Evolutionary conservation across 2,113 vertebrate genomes (phyloP).

Genomic region (Motacilla alba): DNA sequence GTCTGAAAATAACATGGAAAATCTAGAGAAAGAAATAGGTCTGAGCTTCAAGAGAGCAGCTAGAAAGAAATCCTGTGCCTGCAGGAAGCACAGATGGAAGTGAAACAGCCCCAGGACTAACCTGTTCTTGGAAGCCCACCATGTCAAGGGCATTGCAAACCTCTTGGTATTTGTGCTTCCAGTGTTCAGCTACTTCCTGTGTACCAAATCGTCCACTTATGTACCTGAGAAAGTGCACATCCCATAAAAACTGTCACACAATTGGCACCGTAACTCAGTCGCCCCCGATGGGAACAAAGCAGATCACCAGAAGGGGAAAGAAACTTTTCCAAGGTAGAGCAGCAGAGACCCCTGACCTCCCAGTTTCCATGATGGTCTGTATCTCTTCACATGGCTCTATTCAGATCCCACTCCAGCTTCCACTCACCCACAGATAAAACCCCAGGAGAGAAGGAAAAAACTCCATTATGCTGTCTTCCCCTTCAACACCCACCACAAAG

Average conservation of each 20-base stretch:
- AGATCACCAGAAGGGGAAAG: background rate
- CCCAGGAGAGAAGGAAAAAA: background rate
- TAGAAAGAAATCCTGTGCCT: background rate
- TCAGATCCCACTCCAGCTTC: background rate
- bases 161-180: conserved; percentile 71
- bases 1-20: background rate
- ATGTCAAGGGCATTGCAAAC: conserved; percentile 80
- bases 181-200: conserved; percentile 45
- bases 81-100: background rate
- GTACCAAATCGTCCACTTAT: conserved; percentile 62
- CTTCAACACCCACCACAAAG: background rate
- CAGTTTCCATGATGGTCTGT: background rate
- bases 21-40: background rate
- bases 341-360: background rate
- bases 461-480: background rate
- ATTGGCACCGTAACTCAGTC: background rate
- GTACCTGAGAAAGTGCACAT: conserved; percentile 67
- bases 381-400: background rate
- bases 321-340: background rate
- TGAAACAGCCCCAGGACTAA: background rate
- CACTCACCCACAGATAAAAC: background rate
- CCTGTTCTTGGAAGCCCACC: conserved; percentile 81
- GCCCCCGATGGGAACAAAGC: background rate
- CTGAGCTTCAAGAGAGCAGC: background rate
- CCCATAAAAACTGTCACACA: background rate